These are phyloP conservation scores for Phengaris alcon DNA, from an alignment of 2,888 invertebrate genomes.

Conservation along the genomic window DNA sequence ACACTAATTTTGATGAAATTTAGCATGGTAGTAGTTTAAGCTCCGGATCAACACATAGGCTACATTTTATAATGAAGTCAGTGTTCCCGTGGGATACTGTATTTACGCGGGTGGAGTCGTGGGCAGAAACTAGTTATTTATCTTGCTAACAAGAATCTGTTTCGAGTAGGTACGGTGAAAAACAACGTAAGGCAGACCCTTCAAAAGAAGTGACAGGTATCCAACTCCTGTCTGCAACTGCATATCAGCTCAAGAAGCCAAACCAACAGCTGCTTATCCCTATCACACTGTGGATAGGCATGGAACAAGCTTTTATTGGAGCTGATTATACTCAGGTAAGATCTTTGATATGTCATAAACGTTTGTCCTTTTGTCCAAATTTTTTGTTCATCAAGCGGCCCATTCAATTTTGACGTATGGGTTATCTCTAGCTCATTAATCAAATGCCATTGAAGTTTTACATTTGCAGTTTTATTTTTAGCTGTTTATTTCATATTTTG, in stretches of 20 bases:
- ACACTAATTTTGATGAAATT: too few species aligned
- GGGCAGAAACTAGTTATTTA: not conserved
- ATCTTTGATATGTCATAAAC: not conserved
- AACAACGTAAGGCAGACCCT: conserved; percentile 87
- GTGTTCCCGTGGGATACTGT: too few species aligned
- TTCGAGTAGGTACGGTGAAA: conserved; percentile 87
- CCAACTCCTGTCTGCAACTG: conserved; percentile 91
- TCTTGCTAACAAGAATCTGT: not conserved
- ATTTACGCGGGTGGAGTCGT: too few species aligned
- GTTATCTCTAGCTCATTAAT: conserved; percentile 16
- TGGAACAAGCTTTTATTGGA: conserved; percentile 98
- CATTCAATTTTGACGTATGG: conserved; percentile 4
- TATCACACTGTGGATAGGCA: conserved; percentile 96
- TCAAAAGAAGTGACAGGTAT: conserved; percentile 86
- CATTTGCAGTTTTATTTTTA: conserved; percentile 9
- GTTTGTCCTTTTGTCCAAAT: conserved; percentile 9
- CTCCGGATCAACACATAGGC: too few species aligned
- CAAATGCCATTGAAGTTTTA: conserved; percentile 2
- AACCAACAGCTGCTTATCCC: conserved; percentile 96
- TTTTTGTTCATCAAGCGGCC: conserved; percentile 3
- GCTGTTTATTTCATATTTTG: conserved; percentile 7
- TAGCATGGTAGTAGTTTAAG: too few species aligned
- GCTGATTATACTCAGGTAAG: conserved; percentile 91
- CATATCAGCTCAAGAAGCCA: conserved; percentile 92
- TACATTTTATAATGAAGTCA: too few species aligned